Percentiles rank a stretch among this genome's conserved stretches.
Evolutionary conservation across 1,140 invertebrate species (phyloP).

Genomic region (Drosophila baimaii): DNA sequence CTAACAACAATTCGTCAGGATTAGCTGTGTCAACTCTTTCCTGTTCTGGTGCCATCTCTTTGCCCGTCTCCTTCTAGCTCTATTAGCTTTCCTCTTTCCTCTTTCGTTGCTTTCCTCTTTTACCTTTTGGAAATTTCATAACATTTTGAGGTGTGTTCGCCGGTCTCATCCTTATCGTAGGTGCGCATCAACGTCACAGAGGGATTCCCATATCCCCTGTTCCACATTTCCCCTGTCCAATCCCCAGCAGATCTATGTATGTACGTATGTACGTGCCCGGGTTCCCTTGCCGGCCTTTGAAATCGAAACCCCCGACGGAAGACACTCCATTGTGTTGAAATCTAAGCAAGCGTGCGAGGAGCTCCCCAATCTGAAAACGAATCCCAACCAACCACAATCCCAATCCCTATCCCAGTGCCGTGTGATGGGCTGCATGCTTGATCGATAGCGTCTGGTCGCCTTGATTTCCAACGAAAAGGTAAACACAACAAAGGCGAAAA

Average conservation of each 20-base stretch:
- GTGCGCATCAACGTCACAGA: conserved; percentile 77
- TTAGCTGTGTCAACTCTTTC: conserved; percentile 63
- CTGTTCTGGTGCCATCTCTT: conserved; percentile 11
- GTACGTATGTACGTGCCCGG: conserved; percentile 58
- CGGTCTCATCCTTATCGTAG: conserved; percentile 72
- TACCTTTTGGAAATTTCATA: conserved; percentile 45
- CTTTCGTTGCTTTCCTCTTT: conserved; percentile 1
- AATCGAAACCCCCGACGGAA: conserved; percentile 69
- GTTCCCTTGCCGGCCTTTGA: conserved; percentile 58
- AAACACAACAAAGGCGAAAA: conserved; percentile 38
- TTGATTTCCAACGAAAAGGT: conserved; percentile 66
- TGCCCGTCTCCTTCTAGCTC: background rate
- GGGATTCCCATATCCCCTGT: conserved; percentile 29
- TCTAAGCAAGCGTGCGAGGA: conserved; percentile 58
- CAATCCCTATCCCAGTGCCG: conserved; percentile 18
- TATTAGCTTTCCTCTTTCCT: conserved; percentile 31
- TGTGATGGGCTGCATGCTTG: conserved; percentile 68
- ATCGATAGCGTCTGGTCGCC: conserved; percentile 67
- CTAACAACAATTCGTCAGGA: conserved; percentile 62
- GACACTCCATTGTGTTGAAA: conserved; percentile 73
- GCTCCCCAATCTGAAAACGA: conserved; percentile 19
- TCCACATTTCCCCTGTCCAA: conserved; percentile 7
- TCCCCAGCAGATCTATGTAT: conserved; percentile 31
- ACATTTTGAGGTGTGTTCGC: conserved; percentile 55
- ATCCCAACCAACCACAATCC: conserved; percentile 11